Evolutionary conservation across 2,797 vertebrate genomes (phyloP), one percentile per base, ranked within the genome.

Genomic region (Okamejei kenojei): DNA sequence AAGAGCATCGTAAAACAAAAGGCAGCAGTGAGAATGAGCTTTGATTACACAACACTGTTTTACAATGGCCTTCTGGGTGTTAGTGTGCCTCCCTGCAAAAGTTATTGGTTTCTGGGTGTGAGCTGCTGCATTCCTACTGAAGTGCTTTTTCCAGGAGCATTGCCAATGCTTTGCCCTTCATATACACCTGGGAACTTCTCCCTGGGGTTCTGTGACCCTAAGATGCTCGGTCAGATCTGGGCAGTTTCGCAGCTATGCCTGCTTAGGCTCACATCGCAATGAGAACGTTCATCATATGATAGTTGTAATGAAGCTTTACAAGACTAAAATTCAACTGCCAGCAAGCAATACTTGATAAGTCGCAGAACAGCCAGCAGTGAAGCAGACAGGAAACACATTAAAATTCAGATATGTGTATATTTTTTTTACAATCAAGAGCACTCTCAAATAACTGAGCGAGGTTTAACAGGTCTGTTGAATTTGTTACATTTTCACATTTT

Each of bases 381-480:
- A 82, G 13, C 81, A 82, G 81, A 58, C 81, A 82, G 81, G 81
- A 82, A 82, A 58, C 26, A 82, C 45, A 82, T 82, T 82, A 82
- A 82, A 82, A 29, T 82, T 82, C 54, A 82, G 81, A 82, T 29
- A 21, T 82, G 81, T 82, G 81, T 82, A 58, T 82, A 82, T 58
- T 58, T 82, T 45, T 82, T 82, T 82, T 58, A 10, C 45, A 82
- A 23, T 23, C 54, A 82, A 10, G 3, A 45, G 10, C 80, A 15
- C 54, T 8, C 2, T 26, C 45, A 82, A 82, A 11, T 9, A 13
- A 54, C 45, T 58, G 23, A 81, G 79, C 23, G 79, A 54, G 79
- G 21, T 81, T 81, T 81, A 19, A 45, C 45, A 82, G 81, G 81
- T 26, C 81, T 58, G 23, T 17, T 26, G 0, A 82, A 82, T 7